Conservation (phyloP, 2,113 vertebrate species). For the Myodes glareolus region DNA sequence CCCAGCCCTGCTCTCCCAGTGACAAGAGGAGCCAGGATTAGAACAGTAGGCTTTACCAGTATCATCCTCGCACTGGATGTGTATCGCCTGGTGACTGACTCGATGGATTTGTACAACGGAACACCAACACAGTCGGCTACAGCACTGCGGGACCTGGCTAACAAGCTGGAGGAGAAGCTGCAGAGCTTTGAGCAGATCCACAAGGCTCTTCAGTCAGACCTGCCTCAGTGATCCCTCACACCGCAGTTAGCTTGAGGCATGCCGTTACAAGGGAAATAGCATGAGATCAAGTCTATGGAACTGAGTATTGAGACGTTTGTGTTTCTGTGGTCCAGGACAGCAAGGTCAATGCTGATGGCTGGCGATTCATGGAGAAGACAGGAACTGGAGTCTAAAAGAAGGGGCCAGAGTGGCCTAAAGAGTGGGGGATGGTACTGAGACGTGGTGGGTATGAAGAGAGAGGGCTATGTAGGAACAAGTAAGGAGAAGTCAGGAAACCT, state of each 20-base stretch:
- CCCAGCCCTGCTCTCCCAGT: no score
- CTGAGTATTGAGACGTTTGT: neutral
- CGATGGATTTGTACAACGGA: neutral
- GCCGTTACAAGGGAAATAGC: no score
- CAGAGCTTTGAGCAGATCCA: rapidly evolving
- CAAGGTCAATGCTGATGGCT: neutral
- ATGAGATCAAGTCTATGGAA: neutral
- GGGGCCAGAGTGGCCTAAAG: neutral
- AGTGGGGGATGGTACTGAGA: rapidly evolving
- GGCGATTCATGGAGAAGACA: neutral
- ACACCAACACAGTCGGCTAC: neutral
- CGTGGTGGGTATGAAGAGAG: neutral
- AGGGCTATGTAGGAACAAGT: neutral
- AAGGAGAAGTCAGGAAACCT: neutral
- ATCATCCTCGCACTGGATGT: neutral
- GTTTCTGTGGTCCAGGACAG: neutral
- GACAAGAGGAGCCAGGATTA: neutral
- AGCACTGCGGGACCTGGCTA: neutral
- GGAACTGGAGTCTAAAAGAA: neutral
- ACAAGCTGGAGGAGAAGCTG: neutral
- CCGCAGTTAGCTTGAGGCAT: no score
- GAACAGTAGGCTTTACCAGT: neutral
- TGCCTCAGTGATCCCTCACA: rapidly evolving
- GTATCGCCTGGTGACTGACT: neutral
- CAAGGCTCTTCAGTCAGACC: rapidly evolving